phyloP scores from a whole-genome alignment of 2,888 invertebrate species.

The Ecdyonurus torrentis region DNA sequence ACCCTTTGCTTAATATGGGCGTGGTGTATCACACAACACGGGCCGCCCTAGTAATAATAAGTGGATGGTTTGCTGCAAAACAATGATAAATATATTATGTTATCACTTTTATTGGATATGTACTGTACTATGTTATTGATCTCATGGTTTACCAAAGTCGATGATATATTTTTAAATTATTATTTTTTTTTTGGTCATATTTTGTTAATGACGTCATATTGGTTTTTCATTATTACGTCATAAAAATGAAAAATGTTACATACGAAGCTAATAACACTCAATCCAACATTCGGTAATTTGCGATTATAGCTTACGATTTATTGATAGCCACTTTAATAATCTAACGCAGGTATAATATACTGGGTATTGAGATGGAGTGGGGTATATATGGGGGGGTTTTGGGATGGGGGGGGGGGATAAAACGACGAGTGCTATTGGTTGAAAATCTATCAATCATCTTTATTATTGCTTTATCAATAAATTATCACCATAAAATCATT shows the following conservation, averaged over 20 bases:
- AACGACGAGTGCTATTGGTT: neutral
- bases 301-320: neutral
- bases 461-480: slow-evolving; percentile 3
- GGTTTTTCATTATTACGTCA: neutral
- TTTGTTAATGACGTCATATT: neutral
- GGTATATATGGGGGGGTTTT: neutral
- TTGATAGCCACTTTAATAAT: neutral
- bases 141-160: neutral
- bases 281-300: neutral
- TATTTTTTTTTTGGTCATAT: neutral
- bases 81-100: neutral
- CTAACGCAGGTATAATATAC: neutral
- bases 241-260: neutral
- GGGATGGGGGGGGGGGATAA: neutral
- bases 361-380: neutral
- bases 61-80: neutral
- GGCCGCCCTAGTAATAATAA: neutral
- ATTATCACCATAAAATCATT: slow-evolving; percentile 3
- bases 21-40: neutral
- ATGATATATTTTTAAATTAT: neutral
- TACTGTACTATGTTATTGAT: neutral
- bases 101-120: neutral
- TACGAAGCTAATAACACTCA: neutral
- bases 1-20: too few species aligned
- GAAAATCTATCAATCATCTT: slow-evolving; percentile 2